A percentile compares a stretch with the other conserved stretches of the same genome.
Evolutionary conservation across 1,140 invertebrate species (phyloP).

Genomic region (Papilio dardanus): DNA sequence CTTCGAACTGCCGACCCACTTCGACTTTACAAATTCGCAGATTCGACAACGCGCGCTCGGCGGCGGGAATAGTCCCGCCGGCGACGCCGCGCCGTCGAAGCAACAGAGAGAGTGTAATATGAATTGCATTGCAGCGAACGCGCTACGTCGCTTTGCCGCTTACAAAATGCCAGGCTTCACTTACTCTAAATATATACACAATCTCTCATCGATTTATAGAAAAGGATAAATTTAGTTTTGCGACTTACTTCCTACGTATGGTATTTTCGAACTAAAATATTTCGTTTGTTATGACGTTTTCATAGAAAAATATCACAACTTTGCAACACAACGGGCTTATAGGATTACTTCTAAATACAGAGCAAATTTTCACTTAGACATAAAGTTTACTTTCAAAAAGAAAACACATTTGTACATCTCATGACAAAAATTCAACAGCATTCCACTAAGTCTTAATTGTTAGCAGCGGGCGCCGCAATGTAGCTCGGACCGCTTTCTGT

Average conservation of each 20-base stretch:
- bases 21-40: conserved; percentile 48
- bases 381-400: conserved; percentile 74
- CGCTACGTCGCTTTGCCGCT: conserved; percentile 68
- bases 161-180: conserved; percentile 75
- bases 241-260: conserved; percentile 57
- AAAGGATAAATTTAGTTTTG: conserved; percentile 76
- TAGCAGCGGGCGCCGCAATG: conserved; percentile 58
- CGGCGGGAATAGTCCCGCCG: conserved; percentile 33
- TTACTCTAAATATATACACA: conserved; percentile 80
- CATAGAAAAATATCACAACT: conserved; percentile 81
- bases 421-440: conserved; percentile 81
- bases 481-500: conserved; percentile 73
- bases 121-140: conserved; percentile 57
- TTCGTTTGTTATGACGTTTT: conserved; percentile 51
- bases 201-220: conserved; percentile 74
- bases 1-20: conserved; percentile 46
- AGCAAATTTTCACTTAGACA: conserved; percentile 73
- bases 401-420: conserved; percentile 81
- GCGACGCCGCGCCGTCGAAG: conserved; percentile 17
- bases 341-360: conserved; percentile 78
- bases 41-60: conserved; percentile 29
- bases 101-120: conserved; percentile 45
- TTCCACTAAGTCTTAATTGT: conserved; percentile 79
- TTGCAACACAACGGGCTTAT: conserved; percentile 70
- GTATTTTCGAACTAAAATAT: conserved; percentile 61